phyloP scores from a whole-genome alignment of 53 echinoderm and acorn worm species.

The Mesocentrotus franciscanus region DNA sequence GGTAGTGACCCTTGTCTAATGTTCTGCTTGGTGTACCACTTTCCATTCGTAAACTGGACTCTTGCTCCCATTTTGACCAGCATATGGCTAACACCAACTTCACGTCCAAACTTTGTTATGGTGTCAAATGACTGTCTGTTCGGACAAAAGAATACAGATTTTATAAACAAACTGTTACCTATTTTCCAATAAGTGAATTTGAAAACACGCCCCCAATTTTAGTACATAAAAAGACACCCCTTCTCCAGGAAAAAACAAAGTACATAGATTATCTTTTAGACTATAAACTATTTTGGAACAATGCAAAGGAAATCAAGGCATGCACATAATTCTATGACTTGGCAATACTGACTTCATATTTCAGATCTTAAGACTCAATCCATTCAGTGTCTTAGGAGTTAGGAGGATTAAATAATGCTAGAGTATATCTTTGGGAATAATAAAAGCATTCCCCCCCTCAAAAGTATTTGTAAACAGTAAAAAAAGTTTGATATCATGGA shows the following conservation, averaged over 20 bases:
- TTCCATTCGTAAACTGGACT: slow-evolving; percentile 89
- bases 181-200: not conserved
- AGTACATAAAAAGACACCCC: not conserved
- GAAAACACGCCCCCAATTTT: not conserved
- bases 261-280: too few species aligned
- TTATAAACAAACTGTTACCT: not conserved
- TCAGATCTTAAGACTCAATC: too few species aligned
- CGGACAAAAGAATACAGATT: not conserved
- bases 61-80: slow-evolving; percentile 77
- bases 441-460: not conserved
- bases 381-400: too few species aligned
- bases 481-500: not conserved
- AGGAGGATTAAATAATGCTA: too few species aligned
- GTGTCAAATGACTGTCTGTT: slow-evolving; percentile 27
- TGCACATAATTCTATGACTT: too few species aligned
- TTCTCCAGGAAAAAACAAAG: not conserved
- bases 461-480: not conserved
- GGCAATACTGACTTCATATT: too few species aligned
- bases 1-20: slow-evolving; percentile 48
- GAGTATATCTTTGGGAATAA: too few species aligned
- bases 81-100: slow-evolving; percentile 73
- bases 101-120: slow-evolving; percentile 58
- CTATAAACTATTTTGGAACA: too few species aligned
- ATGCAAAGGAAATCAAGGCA: too few species aligned
- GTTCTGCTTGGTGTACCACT: slow-evolving; percentile 77